Evolutionary conservation across 2,113 vertebrate genomes (phyloP).

Genomic region (Ptychochromis oligacanthus): DNA sequence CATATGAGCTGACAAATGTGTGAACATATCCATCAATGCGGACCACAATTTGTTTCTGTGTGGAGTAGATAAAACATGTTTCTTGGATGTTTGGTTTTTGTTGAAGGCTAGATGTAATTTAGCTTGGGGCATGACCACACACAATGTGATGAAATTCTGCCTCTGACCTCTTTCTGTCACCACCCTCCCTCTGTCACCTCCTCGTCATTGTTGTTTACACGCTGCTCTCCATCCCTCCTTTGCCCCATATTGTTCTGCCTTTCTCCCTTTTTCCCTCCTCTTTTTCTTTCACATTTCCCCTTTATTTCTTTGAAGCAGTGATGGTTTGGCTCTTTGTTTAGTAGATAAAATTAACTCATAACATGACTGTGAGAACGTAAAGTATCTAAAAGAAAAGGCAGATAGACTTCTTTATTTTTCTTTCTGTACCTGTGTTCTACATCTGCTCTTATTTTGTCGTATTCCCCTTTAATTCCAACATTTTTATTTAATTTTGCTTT

Average conservation of each 20-base stretch:
- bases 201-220: not conserved
- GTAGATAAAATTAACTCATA: not conserved
- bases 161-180: conserved; percentile 9
- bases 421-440: not conserved
- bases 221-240: not conserved
- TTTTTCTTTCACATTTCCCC: not conserved
- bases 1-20: not conserved
- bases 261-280: not conserved
- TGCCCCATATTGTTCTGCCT: not conserved
- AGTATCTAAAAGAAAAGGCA: not conserved
- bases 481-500: not conserved
- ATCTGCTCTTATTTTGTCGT: not conserved
- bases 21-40: not conserved
- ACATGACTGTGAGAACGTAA: not conserved
- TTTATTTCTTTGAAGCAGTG: not conserved
- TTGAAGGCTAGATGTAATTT: not conserved
- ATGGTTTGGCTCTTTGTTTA: not conserved
- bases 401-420: not conserved
- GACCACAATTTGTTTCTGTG: not conserved
- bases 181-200: not conserved
- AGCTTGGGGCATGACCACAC: not conserved
- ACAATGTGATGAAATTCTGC: conserved; percentile 16
- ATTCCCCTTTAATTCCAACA: not conserved
- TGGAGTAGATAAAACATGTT: not conserved
- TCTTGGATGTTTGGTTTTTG: not conserved